Percentiles rank a stretch among this genome's conserved stretches.
Evolutionary conservation across 2,888 invertebrate species (phyloP).

Genomic region (Drosophila monieri): DNA sequence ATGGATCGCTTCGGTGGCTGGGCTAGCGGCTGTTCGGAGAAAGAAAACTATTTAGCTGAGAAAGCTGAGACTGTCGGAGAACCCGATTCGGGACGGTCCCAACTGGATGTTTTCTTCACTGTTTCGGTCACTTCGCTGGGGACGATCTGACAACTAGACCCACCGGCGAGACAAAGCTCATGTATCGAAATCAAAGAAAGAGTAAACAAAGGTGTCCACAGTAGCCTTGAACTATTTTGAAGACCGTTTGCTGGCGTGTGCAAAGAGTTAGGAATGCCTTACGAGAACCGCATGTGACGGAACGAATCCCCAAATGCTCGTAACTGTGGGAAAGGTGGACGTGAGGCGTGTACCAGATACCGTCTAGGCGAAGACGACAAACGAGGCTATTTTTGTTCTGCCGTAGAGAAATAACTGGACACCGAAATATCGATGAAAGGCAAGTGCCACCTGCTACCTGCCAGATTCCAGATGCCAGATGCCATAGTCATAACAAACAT

Average conservation of each 20-base stretch:
- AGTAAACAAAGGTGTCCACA: neutral
- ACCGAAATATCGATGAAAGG: neutral
- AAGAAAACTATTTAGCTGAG: conserved; percentile 16
- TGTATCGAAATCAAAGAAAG: neutral
- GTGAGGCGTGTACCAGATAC: conserved; percentile 8
- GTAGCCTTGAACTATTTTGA: conserved; percentile 4
- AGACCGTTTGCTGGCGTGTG: neutral
- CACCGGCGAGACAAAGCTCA: too few species aligned
- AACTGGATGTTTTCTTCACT: conserved; percentile 23
- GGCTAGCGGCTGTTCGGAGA: conserved; percentile 14
- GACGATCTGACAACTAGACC: conserved; percentile 5
- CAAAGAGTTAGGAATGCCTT: neutral
- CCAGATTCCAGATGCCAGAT: neutral
- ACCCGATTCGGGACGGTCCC: neutral
- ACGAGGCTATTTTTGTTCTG: neutral
- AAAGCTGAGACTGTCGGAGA: neutral
- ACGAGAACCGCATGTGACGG: conserved; percentile 6
- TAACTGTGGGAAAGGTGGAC: conserved; percentile 23
- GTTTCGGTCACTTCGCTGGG: conserved; percentile 19
- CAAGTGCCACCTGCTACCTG: neutral
- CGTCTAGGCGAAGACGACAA: neutral
- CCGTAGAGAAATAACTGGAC: neutral
- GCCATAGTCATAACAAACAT: neutral
- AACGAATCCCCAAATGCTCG: neutral
- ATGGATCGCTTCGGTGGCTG: conserved; percentile 25